Evolutionary conservation across 2,888 invertebrate genomes (phyloP), one percentile per base, ranked within the genome.

Genomic region (Alsophila aescularia): DNA sequence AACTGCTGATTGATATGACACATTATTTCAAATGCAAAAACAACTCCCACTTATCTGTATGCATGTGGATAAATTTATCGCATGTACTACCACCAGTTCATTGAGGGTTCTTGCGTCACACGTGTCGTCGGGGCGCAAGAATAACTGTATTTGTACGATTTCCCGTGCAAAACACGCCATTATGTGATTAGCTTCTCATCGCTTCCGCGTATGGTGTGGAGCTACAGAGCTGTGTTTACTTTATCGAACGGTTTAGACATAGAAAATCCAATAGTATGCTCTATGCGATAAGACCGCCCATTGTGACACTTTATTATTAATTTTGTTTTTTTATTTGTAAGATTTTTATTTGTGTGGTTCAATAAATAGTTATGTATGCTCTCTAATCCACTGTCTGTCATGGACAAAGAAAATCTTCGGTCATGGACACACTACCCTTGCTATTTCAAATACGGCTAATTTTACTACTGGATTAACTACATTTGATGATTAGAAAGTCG

Each of bases 111-210:
- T 74, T 64, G 62, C 77, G 74, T 79, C 74, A 73, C 13, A 27
- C 56, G 56, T 54, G 65, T 65, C 61, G 69, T 54, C 43, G 58
- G 58, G 57, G 52, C 59, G 44, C 69, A 51, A 70, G 64, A 77
- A 72, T 75, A 75, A 66, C 67, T 60, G 70, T 74, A 75, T 66
- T 79, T 72, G 64, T 78, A 73, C 44, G 79, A 63, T 68, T 81
- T 83, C 79, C 62, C 62, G 64, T 67, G 60, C 50, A 54, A 53
- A 54, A 55, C 52, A 45, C 42, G 42, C 48, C 52, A 59, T 74
- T 66, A 67, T 65, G 66, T 66, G 65, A 72, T 70, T 70, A 72
- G 64, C 59, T 56, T 62, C 58, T 57, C 64, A 63, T 63, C 60
- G 62, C 73, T 79, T 81, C 79, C 80, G 72, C 65, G 62, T 70